Percentiles rank a stretch among this genome's conserved stretches.
Conservation (phyloP, 2,113 vertebrate species). For the Polypterus senegalus region DNA sequence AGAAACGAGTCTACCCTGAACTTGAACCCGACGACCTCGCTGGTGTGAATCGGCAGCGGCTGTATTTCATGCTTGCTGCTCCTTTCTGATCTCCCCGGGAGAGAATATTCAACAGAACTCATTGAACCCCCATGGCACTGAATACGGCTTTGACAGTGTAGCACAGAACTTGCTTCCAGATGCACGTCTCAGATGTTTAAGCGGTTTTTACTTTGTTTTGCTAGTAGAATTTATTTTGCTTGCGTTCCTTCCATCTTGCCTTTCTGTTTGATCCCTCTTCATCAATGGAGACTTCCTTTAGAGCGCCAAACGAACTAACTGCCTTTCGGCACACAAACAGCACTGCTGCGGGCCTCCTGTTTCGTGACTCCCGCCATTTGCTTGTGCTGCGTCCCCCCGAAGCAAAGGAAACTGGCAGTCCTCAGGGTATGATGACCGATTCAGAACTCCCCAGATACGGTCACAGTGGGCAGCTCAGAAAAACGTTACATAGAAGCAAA, state of each 20-base stretch:
- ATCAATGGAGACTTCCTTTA: neutral
- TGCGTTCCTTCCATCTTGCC: neutral
- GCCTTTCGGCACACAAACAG: no score
- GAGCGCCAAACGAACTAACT: neutral
- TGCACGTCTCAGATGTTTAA: neutral
- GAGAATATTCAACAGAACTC: neutral
- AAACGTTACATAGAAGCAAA: no score
- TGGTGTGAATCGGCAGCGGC: neutral
- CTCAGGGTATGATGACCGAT: no score
- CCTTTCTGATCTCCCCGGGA: conserved; percentile 1
- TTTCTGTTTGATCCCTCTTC: neutral
- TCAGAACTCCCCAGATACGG: no score
- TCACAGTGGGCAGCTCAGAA: no score
- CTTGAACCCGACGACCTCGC: conserved; percentile 14
- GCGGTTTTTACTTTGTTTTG: neutral
- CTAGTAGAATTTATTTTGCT: neutral
- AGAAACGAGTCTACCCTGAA: conserved; percentile 20
- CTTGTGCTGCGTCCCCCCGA: no score
- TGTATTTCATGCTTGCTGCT: neutral
- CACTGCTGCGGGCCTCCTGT: no score
- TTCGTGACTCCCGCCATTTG: no score
- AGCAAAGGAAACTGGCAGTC: no score
- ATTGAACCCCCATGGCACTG: neutral
- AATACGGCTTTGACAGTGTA: neutral
- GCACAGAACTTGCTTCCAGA: neutral